A percentile compares a stretch with the other conserved stretches of the same genome.
Conservation (phyloP, 2,113 vertebrate genomes). For the Sebastes schlegelii region DNA sequence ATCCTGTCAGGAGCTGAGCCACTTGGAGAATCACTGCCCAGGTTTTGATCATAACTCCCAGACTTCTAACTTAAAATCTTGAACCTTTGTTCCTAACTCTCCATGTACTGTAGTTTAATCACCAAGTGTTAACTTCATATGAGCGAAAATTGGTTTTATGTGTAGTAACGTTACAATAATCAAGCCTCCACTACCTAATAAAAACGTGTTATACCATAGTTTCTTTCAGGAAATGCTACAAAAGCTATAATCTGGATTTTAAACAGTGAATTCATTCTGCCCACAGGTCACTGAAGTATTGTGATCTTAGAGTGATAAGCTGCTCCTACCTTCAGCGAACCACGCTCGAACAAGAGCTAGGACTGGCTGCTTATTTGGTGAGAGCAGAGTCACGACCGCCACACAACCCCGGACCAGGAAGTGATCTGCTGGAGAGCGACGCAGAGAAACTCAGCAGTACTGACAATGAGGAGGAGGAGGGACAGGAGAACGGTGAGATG, state of each 20-base stretch:
- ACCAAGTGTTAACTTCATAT: background rate
- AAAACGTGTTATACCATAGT: background rate
- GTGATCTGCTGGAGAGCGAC: conserved; percentile 91
- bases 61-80: background rate
- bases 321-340: conserved; percentile 93
- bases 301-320: conserved; percentile 94
- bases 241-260: background rate
- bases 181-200: background rate
- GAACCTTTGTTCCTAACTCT: background rate
- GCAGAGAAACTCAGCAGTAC: conserved; percentile 94
- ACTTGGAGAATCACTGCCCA: conserved; percentile 94
- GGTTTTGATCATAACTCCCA: conserved; percentile 66
- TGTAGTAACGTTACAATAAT: background rate
- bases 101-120: background rate
- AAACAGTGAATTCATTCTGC: conserved; percentile 17
- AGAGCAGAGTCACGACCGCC: conserved; percentile 84
- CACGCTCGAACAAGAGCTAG: conserved; percentile 94
- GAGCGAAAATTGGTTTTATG: background rate
- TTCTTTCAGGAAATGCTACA: background rate
- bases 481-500: conserved; percentile 83
- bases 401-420: conserved; percentile 76
- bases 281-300: conserved; percentile 94
- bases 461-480: conserved; percentile 95
- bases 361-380: conserved; percentile 93
- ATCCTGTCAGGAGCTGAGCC: conserved; percentile 95